Evolutionary conservation across 2,113 vertebrate genomes (phyloP), one percentile per base, ranked within the genome.

Genomic region (Pandion haliaetus): DNA sequence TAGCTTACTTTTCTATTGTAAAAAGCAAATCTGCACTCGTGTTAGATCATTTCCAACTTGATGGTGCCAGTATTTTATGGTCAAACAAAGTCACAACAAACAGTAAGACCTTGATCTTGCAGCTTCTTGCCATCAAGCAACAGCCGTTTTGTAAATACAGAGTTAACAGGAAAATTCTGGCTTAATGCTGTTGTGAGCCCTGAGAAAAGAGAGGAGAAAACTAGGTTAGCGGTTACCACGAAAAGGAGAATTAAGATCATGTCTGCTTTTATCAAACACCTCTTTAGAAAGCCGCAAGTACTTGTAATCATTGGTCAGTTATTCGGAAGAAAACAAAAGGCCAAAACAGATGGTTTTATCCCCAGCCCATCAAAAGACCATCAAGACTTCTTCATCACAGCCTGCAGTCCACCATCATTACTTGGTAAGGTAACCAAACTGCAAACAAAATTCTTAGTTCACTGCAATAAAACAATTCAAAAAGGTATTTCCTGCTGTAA

Each of bases 151-250:
- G 95, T 78, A 96, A 93, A 95, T 95, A 90, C 9, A 97, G 94
- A 96, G 84, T 97, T 92, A 90, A 58, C 67, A 70, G 49, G 81
- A 79, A 85, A 84, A 84, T 98, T 90, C 93, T 36, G 82, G 90
- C 95, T 98, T 98, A 99, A 97, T 99, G 99, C 97, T 99, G 99
- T 71, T 99, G 99, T 96, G 99, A 99, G 94, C 99, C 99, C 99
- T 99, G 97, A 84, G 95, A 80, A 86, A 95, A 93, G 44, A 90
- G 92, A 94, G 92, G 61, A 86, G 82, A 88, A 65, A 94, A 90
- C 8, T 42, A 62, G 29, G 72, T 96, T 34, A 97, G 84, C 1
- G 1, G 44, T 86, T 85, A 93, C 44, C 77, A 45, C 66, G 32
- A 70, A 92, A 69, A 95, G 54, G 45, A n/a, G 52, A 86, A n/a